Base-by-base conservation (phyloP, 2,113 vertebrate species). In the Castor canadensis region DNA sequence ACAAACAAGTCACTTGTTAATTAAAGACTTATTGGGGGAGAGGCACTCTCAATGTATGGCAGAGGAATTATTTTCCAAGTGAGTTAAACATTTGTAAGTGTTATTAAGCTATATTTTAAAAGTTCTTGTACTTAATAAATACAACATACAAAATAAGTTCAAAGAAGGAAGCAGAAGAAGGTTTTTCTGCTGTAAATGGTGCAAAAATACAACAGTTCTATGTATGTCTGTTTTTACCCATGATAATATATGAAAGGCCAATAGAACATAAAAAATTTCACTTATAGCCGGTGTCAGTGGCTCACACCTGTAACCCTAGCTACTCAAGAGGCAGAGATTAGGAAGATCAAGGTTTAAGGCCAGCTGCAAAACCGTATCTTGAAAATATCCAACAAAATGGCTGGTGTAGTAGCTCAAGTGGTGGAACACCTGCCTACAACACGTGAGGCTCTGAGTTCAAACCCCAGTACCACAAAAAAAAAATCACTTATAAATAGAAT, bases 131-230 rank as follows among this genome's bases (percentile, higher is more conserved):
- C 97, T 97, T 84, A 93, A 77, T 97, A n/a, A 97, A 98, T 89
- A 97, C 80, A 98, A 98, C 86, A 84, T 98, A 98, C 98, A 98
- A 98, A 98, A 98, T 98, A 98, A 98, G 98, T 98, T 98, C 98
- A 96, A 97, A 97, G 93, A n/a, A n/a, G 64, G 85, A 93, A 97
- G 85, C 83, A 91, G 77, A 95, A 96, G 94, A 96, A 84, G 94
- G 87, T 72, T 97, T 97, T 90, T n/a, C 67, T 97, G 89, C 79
- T 54, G 64, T 62, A 89, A 87, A 94, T 82, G 95, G 86, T 95
- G 97, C 96, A 97, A 97, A 97, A 81, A 97, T 9, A 90, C 11
- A 96, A 94, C n/a, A 97, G 96, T 97, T 98, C 90, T 87, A 82
- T 54, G 62, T 91, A 87, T 86, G 67, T 96, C 91, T 52, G 86